phyloP scores from a whole-genome alignment of 2,888 invertebrate species.

The Lepidochitona cinerea region DNA sequence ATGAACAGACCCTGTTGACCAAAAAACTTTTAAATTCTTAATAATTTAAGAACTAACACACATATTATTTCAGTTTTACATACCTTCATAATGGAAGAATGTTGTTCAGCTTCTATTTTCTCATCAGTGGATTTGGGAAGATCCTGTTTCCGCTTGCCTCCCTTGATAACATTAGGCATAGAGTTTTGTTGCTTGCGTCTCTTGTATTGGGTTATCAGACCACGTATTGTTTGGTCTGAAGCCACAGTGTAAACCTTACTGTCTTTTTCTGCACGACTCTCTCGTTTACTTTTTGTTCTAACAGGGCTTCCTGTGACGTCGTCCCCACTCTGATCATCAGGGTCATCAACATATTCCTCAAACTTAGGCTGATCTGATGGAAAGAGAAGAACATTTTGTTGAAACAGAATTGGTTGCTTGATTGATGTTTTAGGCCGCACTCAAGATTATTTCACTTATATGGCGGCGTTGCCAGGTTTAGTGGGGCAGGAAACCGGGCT shows the following conservation, averaged over 20 bases:
- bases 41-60: too few species aligned
- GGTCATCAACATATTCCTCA: not conserved
- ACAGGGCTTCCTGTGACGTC: not conserved
- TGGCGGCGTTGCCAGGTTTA: too few species aligned
- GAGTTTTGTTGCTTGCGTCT: conserved; percentile 73
- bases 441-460: too few species aligned
- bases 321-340: not conserved
- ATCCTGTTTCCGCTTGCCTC: conserved; percentile 29
- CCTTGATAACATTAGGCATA: conserved; percentile 68
- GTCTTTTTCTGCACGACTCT: conserved; percentile 49
- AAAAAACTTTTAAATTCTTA: too few species aligned
- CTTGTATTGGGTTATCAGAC: conserved; percentile 74
- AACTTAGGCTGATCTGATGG: not conserved
- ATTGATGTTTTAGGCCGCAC: too few species aligned
- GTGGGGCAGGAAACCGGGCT: too few species aligned
- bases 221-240: conserved; percentile 72
- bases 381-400: not conserved
- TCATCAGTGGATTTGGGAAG: conserved; percentile 47
- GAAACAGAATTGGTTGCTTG: too few species aligned
- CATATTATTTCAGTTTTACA: too few species aligned
- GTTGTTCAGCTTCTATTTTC: conserved; percentile 82
- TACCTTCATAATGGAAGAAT: conserved; percentile 87
- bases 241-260: conserved; percentile 70
- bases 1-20: too few species aligned
- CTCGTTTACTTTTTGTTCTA: not conserved